phyloP scores from a whole-genome alignment of 2,888 invertebrate genomes.

The Tubulanus polymorphus region DNA sequence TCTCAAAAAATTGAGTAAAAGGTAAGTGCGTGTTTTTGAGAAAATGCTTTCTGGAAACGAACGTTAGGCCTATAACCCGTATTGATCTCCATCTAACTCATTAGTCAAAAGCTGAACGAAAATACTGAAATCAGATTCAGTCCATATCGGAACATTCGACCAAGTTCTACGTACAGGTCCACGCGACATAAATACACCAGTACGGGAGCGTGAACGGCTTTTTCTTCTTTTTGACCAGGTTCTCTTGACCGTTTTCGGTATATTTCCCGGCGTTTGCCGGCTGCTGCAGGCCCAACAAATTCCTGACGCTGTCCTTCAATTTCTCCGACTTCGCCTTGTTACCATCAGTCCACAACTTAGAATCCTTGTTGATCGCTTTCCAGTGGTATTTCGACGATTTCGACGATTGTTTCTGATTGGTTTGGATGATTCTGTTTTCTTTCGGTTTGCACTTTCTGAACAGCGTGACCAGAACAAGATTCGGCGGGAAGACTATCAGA shows the following conservation, averaged over 20 bases:
- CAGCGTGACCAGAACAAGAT: conserved; percentile 35
- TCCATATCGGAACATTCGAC: too few relatives aligned
- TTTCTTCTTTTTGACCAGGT: conserved; percentile 39
- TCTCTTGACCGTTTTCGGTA: conserved; percentile 20
- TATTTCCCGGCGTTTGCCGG: conserved; percentile 23
- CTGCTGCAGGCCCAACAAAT: conserved; percentile 35
- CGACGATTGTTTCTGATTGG: conserved; percentile 34
- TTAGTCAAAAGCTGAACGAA: too few relatives aligned
- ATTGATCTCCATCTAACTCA: too few relatives aligned
- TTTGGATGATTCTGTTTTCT: conserved; percentile 39
- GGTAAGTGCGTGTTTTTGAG: too few relatives aligned
- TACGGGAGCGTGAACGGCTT: conserved; percentile 44
- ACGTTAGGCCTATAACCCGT: too few relatives aligned
- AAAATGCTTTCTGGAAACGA: too few relatives aligned
- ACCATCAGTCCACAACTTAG: conserved; percentile 21
- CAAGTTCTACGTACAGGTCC: conserved; percentile 46
- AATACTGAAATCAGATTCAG: too few relatives aligned
- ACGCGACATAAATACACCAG: conserved; percentile 51
- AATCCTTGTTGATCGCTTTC: conserved; percentile 34
- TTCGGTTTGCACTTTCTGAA: conserved; percentile 25
- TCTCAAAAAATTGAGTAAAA: too few relatives aligned
- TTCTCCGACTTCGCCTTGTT: conserved; percentile 27
- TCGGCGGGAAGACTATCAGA: conserved; percentile 49
- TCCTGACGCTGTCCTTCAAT: conserved; percentile 36
- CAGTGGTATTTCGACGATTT: conserved; percentile 38